Base-by-base conservation (phyloP, 2,113 vertebrate genomes). In the Poicephalus gulielmi region DNA sequence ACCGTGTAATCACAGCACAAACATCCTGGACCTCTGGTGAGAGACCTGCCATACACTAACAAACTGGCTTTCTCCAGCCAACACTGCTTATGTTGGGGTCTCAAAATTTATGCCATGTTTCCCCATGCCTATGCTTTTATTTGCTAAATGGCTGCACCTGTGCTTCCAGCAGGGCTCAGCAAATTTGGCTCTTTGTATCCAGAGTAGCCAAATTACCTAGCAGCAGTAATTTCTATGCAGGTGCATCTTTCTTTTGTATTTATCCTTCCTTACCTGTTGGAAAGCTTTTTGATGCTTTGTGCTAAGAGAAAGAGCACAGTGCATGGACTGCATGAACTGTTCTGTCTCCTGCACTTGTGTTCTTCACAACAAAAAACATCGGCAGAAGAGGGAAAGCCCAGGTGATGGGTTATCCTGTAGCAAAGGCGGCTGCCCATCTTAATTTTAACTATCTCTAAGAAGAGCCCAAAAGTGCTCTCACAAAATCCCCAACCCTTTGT, bases 161-260 rank as follows among this genome's bases (percentile, higher is more conserved):
- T 75, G 64, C 73, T 80, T 82, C 88, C 85, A 88, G 46, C 3
- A 0, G 83, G 39, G 64, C 37, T 90, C 43, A 35, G 50, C 39
- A 80, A 64, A 83, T 83, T 50, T 50, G 50, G 25, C 24, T 94
- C 18, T 83, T 86, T 86, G 70, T 74, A 83, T 71, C 35, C 47
- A 43, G 41, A 78, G 39, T 9, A 63, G 50, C 39, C 73, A 74
- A 88, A 95, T 92, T 55, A 92, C 20, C 46, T n/a, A 67, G 13
- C 71, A 86, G 60, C 49, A 67, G 67, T 79, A 83, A 83, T 93
- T 94, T 63, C 55, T 53, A 64, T 50, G 79, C 92, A 90, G 92
- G 87, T 92, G 85, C 75, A 90, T 24, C 46, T 90, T 41, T 39
- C 37, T 94, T 86, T 83, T 74, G 55, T 78, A 47, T 43, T 89